Evolutionary conservation across 2,888 invertebrate genomes (phyloP).

Genomic region (Lacanobia wlatinum): DNA sequence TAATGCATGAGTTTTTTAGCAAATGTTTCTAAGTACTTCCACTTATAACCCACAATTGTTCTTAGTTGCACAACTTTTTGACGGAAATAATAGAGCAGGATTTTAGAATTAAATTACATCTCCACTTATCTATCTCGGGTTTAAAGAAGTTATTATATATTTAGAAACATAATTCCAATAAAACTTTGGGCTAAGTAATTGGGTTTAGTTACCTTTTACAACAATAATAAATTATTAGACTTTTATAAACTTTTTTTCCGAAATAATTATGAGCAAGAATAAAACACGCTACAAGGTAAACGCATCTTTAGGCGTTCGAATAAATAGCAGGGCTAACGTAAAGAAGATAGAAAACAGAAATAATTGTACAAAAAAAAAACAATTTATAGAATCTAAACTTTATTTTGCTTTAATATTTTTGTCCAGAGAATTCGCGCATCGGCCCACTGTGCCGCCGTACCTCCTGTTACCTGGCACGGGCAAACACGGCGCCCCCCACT

Average conservation of each 20-base stretch:
- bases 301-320: neutral
- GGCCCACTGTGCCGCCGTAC: conserved; percentile 83
- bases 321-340: neutral
- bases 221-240: too few relatives aligned
- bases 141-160: neutral
- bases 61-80: neutral
- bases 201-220: neutral
- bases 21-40: neutral
- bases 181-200: neutral
- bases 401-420: conserved; percentile 48
- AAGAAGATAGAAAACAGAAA: neutral
- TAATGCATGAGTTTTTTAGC: conserved; percentile 25
- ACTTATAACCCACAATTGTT: neutral
- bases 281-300: neutral
- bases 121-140: neutral
- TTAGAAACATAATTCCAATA: neutral
- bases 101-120: neutral
- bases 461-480: conserved; percentile 90
- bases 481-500: conserved; percentile 75
- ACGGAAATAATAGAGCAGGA: neutral
- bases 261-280: neutral
- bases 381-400: neutral
- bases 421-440: conserved; percentile 50
- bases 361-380: too few relatives aligned
- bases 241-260: neutral